A percentile compares a stretch with the other conserved stretches of the same genome.
phyloP scores from a whole-genome alignment of 2,888 invertebrate species.

The Heliothis peltigera region DNA sequence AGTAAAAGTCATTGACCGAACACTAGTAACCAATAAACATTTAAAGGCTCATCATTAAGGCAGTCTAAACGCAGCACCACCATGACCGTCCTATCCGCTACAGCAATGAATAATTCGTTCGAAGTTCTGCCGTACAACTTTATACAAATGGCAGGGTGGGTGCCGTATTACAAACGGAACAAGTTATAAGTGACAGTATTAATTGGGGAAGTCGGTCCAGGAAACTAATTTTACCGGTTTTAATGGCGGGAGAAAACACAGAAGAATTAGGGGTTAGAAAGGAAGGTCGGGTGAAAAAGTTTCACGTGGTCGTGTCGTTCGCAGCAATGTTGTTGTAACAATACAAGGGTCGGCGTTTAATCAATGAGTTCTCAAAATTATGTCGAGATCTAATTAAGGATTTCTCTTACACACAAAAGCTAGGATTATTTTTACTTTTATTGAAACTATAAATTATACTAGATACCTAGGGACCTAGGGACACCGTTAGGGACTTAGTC shows the following conservation, averaged over 20 bases:
- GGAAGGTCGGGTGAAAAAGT: neutral
- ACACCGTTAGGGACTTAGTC: too few species aligned
- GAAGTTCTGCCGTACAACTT: conserved; percentile 81
- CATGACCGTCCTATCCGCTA: conserved; percentile 75
- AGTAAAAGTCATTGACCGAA: neutral
- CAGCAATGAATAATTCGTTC: conserved; percentile 84
- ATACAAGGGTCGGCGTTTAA: neutral
- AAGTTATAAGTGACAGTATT: conserved; percentile 64
- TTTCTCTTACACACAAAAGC: too few species aligned
- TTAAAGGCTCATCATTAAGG: conserved; percentile 52
- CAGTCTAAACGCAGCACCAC: conserved; percentile 54
- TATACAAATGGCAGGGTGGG: conserved; percentile 81
- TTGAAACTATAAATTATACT: too few species aligned
- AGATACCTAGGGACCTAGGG: too few species aligned
- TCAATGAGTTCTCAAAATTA: too few species aligned
- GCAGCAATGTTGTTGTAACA: neutral
- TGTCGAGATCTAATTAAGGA: too few species aligned
- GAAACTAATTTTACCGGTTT: conserved; percentile 38
- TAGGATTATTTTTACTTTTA: too few species aligned
- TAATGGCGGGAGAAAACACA: conserved; percentile 22
- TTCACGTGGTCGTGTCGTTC: neutral
- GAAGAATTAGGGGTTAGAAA: conserved; percentile 12
- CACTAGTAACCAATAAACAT: conserved; percentile 32
- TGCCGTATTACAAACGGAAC: conserved; percentile 62
- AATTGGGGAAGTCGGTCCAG: conserved; percentile 40